Evolutionary conservation across 2,888 invertebrate genomes (phyloP), one percentile per base, ranked within the genome.

Genomic region (Xestia rhomboidea): DNA sequence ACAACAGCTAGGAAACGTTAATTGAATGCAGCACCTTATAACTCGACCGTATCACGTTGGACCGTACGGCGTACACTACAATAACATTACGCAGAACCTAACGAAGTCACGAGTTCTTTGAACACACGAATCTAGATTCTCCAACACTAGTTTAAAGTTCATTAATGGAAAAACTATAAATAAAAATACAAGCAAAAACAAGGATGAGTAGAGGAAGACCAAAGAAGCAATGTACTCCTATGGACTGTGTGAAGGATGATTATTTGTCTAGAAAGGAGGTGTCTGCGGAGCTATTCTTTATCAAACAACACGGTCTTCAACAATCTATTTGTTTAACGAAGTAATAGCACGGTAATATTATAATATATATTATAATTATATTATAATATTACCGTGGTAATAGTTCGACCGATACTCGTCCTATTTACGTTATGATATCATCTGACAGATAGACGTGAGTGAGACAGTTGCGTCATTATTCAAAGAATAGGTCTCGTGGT

Each of bases 401-500:
- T 30, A 21, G 18, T 34, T 34, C 10, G 41, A 49, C n/a, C 8
- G 15, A 77, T 41, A 7, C n/a, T 34, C 13, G 41, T 60, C 41
- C 0, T 49, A 68, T 68, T 44, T 34, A 49, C 18, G 8, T 51
- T 10, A 79, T 71, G 79, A 77, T 30, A 77, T 66, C 77, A 71
- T 57, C 54, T 57, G 13, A 72, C 34, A 49, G 74, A 63, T 49
- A 68, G 79, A 66, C 72, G 27, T 49, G 73, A 24, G 34, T n/a
- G 44, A 69, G 64, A 54, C 77, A 38, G 54, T 57, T 64, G 64
- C 78, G 78, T 78, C 80, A 79, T 57, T 66, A 34, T 78, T 78
- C 72, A 78, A 30, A 57, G 77, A 78, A 64, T 64, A 46, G 24
- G 80, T 78, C 73, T 72, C 80, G 78, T 78, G 73, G 34, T 44